phyloP scores from a whole-genome alignment of 2,888 invertebrate species.

The Nomada goodeniana region DNA sequence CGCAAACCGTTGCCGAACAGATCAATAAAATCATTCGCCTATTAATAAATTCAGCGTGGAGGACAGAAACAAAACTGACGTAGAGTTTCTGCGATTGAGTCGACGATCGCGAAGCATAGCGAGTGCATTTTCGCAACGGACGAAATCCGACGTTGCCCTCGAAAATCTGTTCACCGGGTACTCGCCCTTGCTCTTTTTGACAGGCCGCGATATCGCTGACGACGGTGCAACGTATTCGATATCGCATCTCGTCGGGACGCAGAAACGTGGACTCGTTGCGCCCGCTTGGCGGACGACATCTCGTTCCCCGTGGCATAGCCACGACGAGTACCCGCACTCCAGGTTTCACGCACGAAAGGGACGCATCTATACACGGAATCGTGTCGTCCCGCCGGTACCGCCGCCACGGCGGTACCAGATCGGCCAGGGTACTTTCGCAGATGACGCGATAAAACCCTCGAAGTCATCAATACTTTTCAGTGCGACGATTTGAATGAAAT shows the following conservation, averaged over 20 bases:
- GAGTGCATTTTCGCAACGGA: slow-evolving; percentile 52
- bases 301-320: slow-evolving; percentile 19
- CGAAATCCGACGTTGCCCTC: slow-evolving; percentile 57
- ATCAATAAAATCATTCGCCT: no score
- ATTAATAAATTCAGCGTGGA: background rate
- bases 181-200: slow-evolving; percentile 55
- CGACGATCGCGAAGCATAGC: slow-evolving; percentile 37
- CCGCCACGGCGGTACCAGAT: slow-evolving; percentile 53
- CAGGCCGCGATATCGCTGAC: slow-evolving; percentile 59
- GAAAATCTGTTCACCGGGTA: slow-evolving; percentile 33
- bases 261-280: background rate
- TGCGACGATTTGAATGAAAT: slow-evolving; percentile 74
- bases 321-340: background rate
- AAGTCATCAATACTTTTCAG: slow-evolving; percentile 76
- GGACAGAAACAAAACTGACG: slow-evolving; percentile 7
- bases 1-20: no score
- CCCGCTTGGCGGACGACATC: slow-evolving; percentile 31
- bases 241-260: slow-evolving; percentile 23
- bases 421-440: slow-evolving; percentile 62
- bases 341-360: slow-evolving; percentile 36
- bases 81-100: slow-evolving; percentile 59
- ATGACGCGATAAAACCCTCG: slow-evolving; percentile 73
- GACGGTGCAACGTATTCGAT: slow-evolving; percentile 54
- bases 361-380: slow-evolving; percentile 29
- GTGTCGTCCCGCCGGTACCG: background rate